Base-by-base conservation (phyloP, 2,888 invertebrate genomes). In the Rhabditoides inermis region DNA sequence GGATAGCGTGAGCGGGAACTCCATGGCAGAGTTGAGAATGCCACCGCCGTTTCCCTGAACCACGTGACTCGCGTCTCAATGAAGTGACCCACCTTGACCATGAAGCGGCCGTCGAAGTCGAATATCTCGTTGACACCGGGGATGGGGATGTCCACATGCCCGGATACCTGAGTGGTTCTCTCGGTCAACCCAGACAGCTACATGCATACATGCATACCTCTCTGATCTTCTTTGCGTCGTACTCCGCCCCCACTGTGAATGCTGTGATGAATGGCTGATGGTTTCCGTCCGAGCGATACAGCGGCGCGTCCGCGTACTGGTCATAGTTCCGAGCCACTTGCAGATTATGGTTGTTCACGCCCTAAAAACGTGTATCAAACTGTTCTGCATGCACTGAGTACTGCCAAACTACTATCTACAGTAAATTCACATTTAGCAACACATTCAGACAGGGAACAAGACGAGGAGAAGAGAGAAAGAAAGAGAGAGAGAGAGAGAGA, bases 111-210 rank as follows among this genome's bases (percentile, higher is more conserved):
- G 47, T 70, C 70, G 45, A 70, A 66, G 51, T 70, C 70, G 46
- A 70, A 70, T n/a, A 70, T 45, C 27, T 70, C 70, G 48, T 70
- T 70, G n/a, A 70, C 51, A 2, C 70, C 70, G 10, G 60, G 63
- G 10, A 70, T 46, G 4, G 68, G 69, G 3, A 68, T 49, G 50
- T 69, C 68, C 45, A 69, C 50, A 40, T 69, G 68, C 0, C 68
- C 64, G 41, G 23, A 15, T n/a, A n/a, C n/a, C n/a, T n/a, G n/a
- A n/a, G n/a, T n/a, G n/a, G n/a, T n/a, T n/a, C n/a, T n/a, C n/a
- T n/a, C n/a, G n/a, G n/a, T n/a, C n/a, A n/a, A n/a, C n/a, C n/a
- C n/a, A n/a, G n/a, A n/a, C n/a, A n/a, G n/a, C n/a, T n/a, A n/a
- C 10, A 32, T 12, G 15, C 6, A 7, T 7, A 20, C n/a, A n/a